Evolutionary conservation across 2,888 invertebrate genomes (phyloP).

Genomic region (Sphinx pinastri): DNA sequence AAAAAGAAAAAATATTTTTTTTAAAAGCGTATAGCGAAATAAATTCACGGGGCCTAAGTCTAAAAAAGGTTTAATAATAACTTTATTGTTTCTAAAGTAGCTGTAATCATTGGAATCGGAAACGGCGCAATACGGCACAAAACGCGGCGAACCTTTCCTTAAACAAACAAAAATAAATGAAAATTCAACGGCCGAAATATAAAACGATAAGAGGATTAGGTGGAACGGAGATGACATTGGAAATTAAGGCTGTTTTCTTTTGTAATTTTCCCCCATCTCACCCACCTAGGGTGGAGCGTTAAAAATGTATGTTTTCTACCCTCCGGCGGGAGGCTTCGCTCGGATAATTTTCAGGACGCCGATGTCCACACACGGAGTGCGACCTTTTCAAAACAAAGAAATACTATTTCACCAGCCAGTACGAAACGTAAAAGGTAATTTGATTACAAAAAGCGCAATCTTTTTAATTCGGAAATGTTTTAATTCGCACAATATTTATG

Average conservation of each 20-base stretch:
- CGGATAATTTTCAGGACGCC: conserved; percentile 67
- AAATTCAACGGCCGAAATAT: conserved; percentile 83
- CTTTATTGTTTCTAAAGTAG: conserved; percentile 26
- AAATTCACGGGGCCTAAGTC: conserved; percentile 13
- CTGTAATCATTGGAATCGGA: conserved; percentile 57
- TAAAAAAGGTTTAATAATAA: conserved; percentile 28
- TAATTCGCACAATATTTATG: conserved; percentile 23
- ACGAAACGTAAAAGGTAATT: background rate
- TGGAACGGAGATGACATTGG: conserved; percentile 84
- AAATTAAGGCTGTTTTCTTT: conserved; percentile 84
- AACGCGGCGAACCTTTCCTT: conserved; percentile 63
- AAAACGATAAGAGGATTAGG: conserved; percentile 84
- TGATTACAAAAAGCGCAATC: conserved; percentile 2
- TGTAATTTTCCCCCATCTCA: conserved; percentile 81
- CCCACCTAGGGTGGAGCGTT: conserved; percentile 71
- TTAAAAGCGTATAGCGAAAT: background rate
- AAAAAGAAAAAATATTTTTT: background rate
- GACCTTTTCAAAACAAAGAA: conserved; percentile 30
- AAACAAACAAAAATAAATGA: conserved; percentile 83
- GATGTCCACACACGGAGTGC: conserved; percentile 50
- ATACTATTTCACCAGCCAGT: conserved; percentile 29
- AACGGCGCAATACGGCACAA: conserved; percentile 52
- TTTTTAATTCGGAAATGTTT: conserved; percentile 22
- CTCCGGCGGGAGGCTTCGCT: conserved; percentile 59
- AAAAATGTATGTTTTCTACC: conserved; percentile 79